phyloP scores from a whole-genome alignment of 2,113 vertebrate genomes.

The Tricholaema leucomelas region DNA sequence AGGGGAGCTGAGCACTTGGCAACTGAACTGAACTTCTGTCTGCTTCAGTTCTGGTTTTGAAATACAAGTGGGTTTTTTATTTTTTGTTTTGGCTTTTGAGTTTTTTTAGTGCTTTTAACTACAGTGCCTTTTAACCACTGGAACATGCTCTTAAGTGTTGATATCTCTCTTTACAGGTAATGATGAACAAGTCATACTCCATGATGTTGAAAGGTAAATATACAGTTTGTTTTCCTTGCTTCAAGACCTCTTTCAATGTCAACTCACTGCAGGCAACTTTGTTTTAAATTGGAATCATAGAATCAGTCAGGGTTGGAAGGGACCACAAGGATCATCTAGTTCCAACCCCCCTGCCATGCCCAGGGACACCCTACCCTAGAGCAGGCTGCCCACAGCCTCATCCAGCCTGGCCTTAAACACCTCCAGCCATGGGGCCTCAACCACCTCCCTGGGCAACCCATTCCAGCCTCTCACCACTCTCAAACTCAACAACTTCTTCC shows the following conservation, averaged over 20 bases:
- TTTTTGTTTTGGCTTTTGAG: too few species aligned
- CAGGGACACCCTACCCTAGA: too few species aligned
- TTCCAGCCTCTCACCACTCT: too few species aligned
- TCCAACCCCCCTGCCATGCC: too few species aligned
- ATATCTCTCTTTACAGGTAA: conserved; percentile 83
- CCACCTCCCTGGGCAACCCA: too few species aligned
- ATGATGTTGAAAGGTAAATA: conserved; percentile 94
- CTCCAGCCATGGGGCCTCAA: too few species aligned
- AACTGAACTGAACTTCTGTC: background rate
- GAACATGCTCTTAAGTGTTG: conserved; percentile 10
- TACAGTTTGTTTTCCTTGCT: conserved; percentile 25
- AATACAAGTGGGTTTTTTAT: background rate
- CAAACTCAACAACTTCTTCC: too few species aligned
- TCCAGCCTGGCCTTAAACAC: too few species aligned
- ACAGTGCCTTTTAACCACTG: background rate
- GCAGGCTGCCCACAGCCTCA: too few species aligned
- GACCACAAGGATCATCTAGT: too few species aligned
- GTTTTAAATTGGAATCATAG: background rate
- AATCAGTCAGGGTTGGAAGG: too few species aligned
- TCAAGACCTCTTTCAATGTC: background rate
- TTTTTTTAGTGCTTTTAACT: background rate
- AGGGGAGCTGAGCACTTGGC: background rate
- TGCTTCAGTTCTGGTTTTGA: background rate
- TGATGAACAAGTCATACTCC: conserved; percentile 98
- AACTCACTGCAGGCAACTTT: background rate